Conservation (phyloP, 2,888 invertebrate species). For the Strigamia crassipes region DNA sequence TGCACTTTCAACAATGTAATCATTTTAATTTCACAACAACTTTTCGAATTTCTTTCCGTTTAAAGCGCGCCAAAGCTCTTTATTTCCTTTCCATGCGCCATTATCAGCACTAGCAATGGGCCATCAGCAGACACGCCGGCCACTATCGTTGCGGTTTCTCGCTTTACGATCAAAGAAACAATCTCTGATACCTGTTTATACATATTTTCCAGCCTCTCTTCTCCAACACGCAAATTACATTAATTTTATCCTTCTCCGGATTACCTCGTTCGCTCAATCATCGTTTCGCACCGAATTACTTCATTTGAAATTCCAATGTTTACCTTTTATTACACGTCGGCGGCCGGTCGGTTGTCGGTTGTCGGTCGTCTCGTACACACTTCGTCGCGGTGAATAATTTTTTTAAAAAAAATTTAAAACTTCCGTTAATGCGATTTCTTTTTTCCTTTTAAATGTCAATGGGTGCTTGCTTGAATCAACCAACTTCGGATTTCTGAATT, state of each 20-base stretch:
- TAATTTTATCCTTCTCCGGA: not conserved
- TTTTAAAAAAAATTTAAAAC: not conserved
- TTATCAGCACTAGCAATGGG: conserved; percentile 12
- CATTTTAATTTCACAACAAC: not conserved
- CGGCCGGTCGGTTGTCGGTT: not conserved
- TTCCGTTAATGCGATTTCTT: not conserved
- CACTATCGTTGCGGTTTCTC: conserved; percentile 33
- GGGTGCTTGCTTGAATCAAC: not conserved
- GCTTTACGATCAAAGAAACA: conserved; percentile 32
- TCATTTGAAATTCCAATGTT: not conserved
- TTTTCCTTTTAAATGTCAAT: not conserved
- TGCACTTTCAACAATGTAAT: conserved; percentile 24
- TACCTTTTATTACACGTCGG: not conserved
- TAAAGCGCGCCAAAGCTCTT: not conserved
- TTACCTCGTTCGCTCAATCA: not conserved
- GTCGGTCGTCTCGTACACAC: not conserved
- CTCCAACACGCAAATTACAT: not conserved
- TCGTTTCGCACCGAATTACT: not conserved
- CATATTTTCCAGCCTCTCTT: not conserved
- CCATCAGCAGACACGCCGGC: conserved; percentile 4
- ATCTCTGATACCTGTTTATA: conserved; percentile 32
- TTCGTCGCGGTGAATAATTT: not conserved
- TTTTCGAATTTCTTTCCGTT: not conserved
- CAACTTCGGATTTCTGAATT: not conserved
- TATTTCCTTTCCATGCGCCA: conserved; percentile 13